Conservation (phyloP, 2,888 invertebrate species). For the Teleiodes luculella region DNA sequence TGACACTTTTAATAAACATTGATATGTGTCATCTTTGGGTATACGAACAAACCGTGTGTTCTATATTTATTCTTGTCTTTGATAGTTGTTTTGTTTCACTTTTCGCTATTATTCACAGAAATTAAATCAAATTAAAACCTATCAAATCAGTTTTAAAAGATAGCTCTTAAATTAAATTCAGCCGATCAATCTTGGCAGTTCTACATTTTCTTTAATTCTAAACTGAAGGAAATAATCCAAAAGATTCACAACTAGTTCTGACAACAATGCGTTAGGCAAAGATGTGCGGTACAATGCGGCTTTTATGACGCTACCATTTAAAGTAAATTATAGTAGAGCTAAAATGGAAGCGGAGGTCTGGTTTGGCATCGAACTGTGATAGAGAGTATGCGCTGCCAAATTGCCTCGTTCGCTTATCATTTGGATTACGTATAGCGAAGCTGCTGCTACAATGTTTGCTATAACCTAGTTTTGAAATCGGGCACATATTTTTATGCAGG, state of each 20-base stretch:
- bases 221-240: background rate
- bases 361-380: slow-evolving; percentile 65
- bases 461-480: slow-evolving; percentile 15
- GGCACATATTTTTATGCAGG: background rate
- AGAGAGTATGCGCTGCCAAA: slow-evolving; percentile 63
- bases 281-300: slow-evolving; percentile 19
- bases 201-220: too few species aligned
- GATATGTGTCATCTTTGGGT: too few species aligned
- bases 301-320: slow-evolving; percentile 43
- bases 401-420: slow-evolving; percentile 70
- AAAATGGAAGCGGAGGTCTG: slow-evolving; percentile 50
- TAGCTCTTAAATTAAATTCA: too few species aligned
- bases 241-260: background rate
- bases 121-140: too few species aligned
- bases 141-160: too few species aligned
- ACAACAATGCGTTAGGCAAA: slow-evolving; percentile 7
- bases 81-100: too few species aligned
- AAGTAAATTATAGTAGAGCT: slow-evolving; percentile 62
- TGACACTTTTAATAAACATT: too few species aligned
- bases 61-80: too few species aligned
- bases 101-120: too few species aligned
- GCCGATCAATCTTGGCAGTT: background rate
- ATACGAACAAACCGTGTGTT: too few species aligned
- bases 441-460: slow-evolving; percentile 23
- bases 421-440: slow-evolving; percentile 53